Conservation (phyloP, 1,140 invertebrate genomes). For the Andricus grossulariae region DNA sequence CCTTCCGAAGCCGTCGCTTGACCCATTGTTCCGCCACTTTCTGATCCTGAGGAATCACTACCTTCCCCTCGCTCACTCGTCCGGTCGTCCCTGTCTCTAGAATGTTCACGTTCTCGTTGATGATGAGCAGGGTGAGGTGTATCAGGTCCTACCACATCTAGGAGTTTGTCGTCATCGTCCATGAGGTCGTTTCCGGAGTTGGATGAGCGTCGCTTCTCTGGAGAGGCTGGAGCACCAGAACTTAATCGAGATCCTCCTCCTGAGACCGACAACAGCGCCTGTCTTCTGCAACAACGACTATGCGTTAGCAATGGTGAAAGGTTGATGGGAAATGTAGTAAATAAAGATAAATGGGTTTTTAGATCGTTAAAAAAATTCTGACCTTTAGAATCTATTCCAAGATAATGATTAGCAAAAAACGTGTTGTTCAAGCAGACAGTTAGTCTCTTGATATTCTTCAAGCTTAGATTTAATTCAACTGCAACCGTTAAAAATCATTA, state of each 20-base stretch:
- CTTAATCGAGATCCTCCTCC: slow-evolving; percentile 71
- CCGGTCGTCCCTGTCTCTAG: slow-evolving; percentile 70
- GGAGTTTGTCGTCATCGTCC: slow-evolving; percentile 89
- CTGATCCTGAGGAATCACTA: slow-evolving; percentile 74
- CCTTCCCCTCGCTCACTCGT: slow-evolving; percentile 72
- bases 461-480: too few species aligned
- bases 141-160: slow-evolving; percentile 92
- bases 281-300: slow-evolving; percentile 81
- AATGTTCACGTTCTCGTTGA: slow-evolving; percentile 71
- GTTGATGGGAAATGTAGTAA: background rate
- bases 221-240: slow-evolving; percentile 81
- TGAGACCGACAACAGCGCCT: slow-evolving; percentile 74
- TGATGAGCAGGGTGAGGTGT: slow-evolving; percentile 82
- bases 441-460: too few species aligned
- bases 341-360: background rate
- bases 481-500: too few species aligned
- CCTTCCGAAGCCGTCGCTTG: slow-evolving; percentile 78
- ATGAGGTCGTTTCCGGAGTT: slow-evolving; percentile 77
- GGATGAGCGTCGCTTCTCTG: slow-evolving; percentile 83
- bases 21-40: slow-evolving; percentile 70
- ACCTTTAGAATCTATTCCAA: too few species aligned
- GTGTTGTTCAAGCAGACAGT: too few species aligned
- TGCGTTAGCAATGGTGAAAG: slow-evolving; percentile 68
- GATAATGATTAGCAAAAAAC: too few species aligned
- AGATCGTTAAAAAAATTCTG: too few species aligned